Evolutionary conservation across 2,113 vertebrate genomes (phyloP).

Genomic region (Lycocorax pyrrhopterus): DNA sequence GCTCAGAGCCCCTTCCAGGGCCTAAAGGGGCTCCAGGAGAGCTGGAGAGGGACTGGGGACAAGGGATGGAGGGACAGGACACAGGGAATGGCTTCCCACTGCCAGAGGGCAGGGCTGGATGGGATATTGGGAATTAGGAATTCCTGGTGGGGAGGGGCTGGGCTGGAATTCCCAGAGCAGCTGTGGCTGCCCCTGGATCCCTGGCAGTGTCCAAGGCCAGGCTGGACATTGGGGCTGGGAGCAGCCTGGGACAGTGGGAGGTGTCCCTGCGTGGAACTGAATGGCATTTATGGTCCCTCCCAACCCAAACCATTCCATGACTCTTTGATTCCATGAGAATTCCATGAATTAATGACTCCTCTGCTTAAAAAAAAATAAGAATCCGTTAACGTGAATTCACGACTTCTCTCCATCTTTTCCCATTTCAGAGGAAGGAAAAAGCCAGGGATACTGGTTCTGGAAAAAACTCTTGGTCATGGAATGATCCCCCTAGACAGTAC

Average conservation of each 20-base stretch:
- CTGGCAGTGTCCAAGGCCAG: background rate
- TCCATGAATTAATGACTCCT: background rate
- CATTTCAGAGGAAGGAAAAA: background rate
- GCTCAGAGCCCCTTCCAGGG: background rate
- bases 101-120: background rate
- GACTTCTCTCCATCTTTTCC: background rate
- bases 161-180: background rate
- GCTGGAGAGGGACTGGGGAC: background rate
- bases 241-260: background rate
- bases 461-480: rapidly evolving
- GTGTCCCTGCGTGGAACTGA: no score
- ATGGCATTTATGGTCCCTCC: background rate
- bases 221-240: background rate
- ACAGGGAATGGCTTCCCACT: background rate
- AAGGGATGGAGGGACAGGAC: background rate
- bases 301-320: background rate
- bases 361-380: background rate
- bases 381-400: background rate
- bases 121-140: background rate
- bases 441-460: background rate
- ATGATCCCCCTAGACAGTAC: no score
- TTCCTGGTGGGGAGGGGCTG: background rate
- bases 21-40: background rate
- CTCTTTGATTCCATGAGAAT: background rate
- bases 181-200: background rate